Evolutionary conservation across 2,888 invertebrate genomes (phyloP).

Genomic region (Tanaodytes sp.): DNA sequence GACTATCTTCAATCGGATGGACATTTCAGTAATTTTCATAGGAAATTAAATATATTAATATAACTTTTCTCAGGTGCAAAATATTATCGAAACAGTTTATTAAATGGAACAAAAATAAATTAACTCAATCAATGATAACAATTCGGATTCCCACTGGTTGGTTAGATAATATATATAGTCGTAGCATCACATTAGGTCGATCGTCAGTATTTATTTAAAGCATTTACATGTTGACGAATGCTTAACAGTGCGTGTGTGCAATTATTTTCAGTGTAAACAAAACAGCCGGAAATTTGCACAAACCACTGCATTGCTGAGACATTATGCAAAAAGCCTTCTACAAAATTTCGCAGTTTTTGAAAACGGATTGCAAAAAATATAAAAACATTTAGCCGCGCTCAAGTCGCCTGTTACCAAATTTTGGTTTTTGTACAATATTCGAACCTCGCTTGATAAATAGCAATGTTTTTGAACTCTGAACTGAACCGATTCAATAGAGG

Average conservation of each 20-base stretch:
- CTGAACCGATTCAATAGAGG: no score
- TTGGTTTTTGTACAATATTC: no score
- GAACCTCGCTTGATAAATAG: no score
- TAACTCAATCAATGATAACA: background rate
- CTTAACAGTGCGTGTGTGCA: slow-evolving; percentile 31
- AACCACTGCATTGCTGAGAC: slow-evolving; percentile 25
- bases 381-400: slow-evolving; percentile 2
- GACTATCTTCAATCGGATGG: no score
- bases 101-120: no score
- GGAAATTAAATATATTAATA: no score
- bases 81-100: no score
- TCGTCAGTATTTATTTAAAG: slow-evolving; percentile 23
- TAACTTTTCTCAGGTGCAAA: no score
- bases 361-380: slow-evolving; percentile 43
- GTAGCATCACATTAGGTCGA: slow-evolving; percentile 32
- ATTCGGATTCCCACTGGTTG: slow-evolving; percentile 15
- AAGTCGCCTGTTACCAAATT: no score
- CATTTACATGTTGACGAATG: slow-evolving; percentile 33
- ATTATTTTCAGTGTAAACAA: slow-evolving; percentile 28
- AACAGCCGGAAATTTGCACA: slow-evolving; percentile 40
- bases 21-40: no score
- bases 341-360: slow-evolving; percentile 31
- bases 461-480: no score
- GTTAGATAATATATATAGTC: background rate
- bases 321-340: slow-evolving; percentile 35